Base-by-base conservation (phyloP, 1,140 invertebrate species). In the Lysiphlebus fabarum region DNA sequence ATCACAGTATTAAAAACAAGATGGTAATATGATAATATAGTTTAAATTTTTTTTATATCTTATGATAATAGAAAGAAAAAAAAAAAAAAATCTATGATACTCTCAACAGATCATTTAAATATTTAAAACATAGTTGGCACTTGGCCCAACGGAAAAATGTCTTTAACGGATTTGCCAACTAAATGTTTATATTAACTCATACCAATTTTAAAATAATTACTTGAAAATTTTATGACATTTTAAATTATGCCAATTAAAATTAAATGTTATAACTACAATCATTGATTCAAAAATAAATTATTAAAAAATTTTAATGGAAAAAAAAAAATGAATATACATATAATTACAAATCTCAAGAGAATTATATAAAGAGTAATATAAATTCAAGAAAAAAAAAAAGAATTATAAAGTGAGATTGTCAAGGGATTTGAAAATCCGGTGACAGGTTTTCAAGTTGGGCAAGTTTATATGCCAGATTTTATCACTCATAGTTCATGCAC, bases 401-500 rank as follows among this genome's bases (percentile, higher is more conserved):
- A 26, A 2, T 26, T 26, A 26, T 26, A 26, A 26, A 26, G 38
- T 12, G 26, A 12, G 36, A 51, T 51, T 14, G 9, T 56, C 54
- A 7, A 10, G 33, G 14, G 36, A 44, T 56, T 42, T 56, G 44
- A 7, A 17, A 53, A 53, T 45, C 42, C 43, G 44, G 49, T 40
- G 43, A 40, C 7, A 38, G 26, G 47, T 42, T 37, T 9, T 14
- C 49, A 33, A 34, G 45, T 40, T 10, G 14, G 51, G 37, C 43
- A 14, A 34, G 44, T 47, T 54, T 53, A 37, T 42, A 40, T 49
- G 53, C 45, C 6, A 48, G 45, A 60, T 60, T 60, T 60, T 60
- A 69, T 66, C 62, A 58, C 55, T 45, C 62, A 62, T 69, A 69
- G 60, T 69, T 69, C 62, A 67, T 60, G 61, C 67, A 63, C 64